Evolutionary conservation across 2,113 vertebrate genomes (phyloP), one percentile per base, ranked within the genome.

Genomic region (Cyphomyrus discorhynchus): DNA sequence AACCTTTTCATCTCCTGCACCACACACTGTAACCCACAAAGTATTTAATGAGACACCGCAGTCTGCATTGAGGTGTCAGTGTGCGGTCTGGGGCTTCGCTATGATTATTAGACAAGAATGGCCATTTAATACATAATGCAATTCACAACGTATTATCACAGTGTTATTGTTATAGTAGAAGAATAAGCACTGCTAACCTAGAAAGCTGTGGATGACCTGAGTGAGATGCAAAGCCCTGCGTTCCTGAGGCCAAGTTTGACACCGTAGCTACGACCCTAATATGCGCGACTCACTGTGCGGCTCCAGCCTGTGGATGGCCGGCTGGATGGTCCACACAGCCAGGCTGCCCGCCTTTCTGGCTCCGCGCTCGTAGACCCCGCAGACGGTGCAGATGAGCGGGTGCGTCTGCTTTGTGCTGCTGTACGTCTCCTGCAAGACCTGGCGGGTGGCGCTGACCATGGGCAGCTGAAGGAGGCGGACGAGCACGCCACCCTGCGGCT

Each of bases 401-500:
- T 97, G 95, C 0, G 93, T 94, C 86, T 97, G 94, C 92, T 97
- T 97, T 92, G 95, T 96, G 91, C 92, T 95, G 90, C 66, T 5
- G 13, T 97, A 97, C 3, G 93, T 95, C 31, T 94, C 91, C 93
- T 96, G 96, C 62, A 97, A 91, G 9, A 93, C 94, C 86, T 94
- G 91, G 0, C 94, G 93, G 15, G 96, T 95, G 0, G 95, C 94
- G 58, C 92, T 96, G 90, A 97, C 95, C 93, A 96, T 94, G 0
- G 95, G 95, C 90, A 97, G 93, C 92, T 95, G 95, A 88, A 96
- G 90, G 2, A 97, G 94, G 47, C 96, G 93, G 89, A 95, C 94
- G 11, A 97, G 90, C 47, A 94, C 95, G 0, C 95, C 97, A 91
- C 95, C 95, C 93, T 96, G 94, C 0, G 49, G n/a, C 82, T 24